A percentile compares a stretch with the other conserved stretches of the same genome.
phyloP scores from a whole-genome alignment of 2,797 vertebrate species.

The Leontocebus nigricollis region DNA sequence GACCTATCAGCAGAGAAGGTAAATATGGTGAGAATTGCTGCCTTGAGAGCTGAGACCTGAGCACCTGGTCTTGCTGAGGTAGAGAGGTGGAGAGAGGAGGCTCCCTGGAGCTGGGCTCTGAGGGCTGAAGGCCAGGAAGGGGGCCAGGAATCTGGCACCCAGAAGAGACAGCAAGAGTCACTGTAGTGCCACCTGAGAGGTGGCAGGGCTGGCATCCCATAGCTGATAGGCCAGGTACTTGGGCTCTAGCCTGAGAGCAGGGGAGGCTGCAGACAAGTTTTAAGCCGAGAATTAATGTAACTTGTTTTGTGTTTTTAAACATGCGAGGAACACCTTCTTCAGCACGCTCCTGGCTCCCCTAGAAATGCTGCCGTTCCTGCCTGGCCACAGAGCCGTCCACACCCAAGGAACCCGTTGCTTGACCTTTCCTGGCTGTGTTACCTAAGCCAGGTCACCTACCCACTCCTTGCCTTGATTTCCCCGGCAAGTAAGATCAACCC shows the following conservation, averaged over 20 bases:
- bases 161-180: background rate
- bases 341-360: background rate
- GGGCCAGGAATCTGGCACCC: fast-evolving
- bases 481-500: background rate
- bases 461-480: background rate
- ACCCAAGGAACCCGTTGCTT: background rate
- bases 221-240: fast-evolving
- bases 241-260: too few species aligned
- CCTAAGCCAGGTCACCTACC: background rate
- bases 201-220: background rate
- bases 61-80: background rate
- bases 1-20: background rate
- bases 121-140: background rate
- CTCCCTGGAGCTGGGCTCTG: background rate
- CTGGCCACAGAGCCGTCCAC: background rate
- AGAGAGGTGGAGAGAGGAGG: background rate
- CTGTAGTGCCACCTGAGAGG: too few species aligned
- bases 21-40: background rate
- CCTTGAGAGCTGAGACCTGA: background rate
- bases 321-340: background rate
- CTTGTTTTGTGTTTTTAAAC: background rate
- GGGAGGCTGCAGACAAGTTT: background rate
- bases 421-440: background rate
- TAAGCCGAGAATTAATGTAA: background rate
- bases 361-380: background rate